A percentile compares a stretch with the other conserved stretches of the same genome.
Evolutionary conservation across 2,888 invertebrate species (phyloP).

Genomic region (Chymomyza caudatula): DNA sequence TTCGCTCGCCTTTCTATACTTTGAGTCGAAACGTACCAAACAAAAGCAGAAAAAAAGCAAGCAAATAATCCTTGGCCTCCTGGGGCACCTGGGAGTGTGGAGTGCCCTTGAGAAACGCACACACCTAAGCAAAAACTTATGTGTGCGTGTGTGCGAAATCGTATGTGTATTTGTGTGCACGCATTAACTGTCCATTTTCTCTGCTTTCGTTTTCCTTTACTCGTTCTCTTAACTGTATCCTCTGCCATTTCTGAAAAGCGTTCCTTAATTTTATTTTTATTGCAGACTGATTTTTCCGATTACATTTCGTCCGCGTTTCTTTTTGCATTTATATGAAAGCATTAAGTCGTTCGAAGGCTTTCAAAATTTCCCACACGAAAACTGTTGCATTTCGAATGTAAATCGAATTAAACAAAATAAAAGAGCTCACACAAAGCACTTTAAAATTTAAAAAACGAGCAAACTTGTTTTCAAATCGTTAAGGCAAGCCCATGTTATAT

Average conservation of each 20-base stretch:
- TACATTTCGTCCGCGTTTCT: slow-evolving; percentile 38
- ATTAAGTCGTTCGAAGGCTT: neutral
- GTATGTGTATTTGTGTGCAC: neutral
- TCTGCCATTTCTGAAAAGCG: slow-evolving; percentile 40
- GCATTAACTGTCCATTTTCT: neutral
- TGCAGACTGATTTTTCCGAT: slow-evolving; percentile 68
- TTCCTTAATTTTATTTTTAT: slow-evolving; percentile 69
- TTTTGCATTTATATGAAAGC: slow-evolving; percentile 16
- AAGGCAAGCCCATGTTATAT: neutral
- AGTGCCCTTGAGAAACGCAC: neutral
- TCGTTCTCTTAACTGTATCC: slow-evolving; percentile 16
- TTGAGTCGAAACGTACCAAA: neutral
- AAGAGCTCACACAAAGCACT: neutral
- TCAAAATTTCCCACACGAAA: slow-evolving; percentile 6
- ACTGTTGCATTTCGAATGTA: slow-evolving; percentile 21
- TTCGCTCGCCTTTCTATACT: neutral
- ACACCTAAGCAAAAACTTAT: neutral
- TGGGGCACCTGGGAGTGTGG: neutral
- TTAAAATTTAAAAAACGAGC: too few species aligned
- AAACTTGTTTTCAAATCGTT: neutral
- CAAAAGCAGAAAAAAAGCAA: neutral
- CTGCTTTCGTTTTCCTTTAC: slow-evolving; percentile 11
- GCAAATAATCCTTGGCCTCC: neutral
- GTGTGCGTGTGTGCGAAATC: neutral
- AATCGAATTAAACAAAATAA: too few species aligned